These are phyloP conservation scores for Excalfactoria chinensis DNA, from an alignment of 2,113 vertebrate species.

Conservation along the genomic window DNA sequence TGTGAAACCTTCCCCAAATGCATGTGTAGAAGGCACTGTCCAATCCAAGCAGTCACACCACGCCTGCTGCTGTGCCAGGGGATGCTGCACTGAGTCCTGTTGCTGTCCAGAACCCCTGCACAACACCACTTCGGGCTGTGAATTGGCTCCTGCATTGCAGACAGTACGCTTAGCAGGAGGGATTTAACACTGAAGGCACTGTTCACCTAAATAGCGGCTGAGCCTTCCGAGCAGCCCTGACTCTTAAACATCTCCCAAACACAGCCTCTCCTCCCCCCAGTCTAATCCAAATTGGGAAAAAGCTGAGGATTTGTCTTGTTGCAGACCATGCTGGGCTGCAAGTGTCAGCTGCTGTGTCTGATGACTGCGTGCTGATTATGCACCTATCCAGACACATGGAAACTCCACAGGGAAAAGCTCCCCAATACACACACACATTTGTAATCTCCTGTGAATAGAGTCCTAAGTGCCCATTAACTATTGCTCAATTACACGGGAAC, in stretches of 20 bases:
- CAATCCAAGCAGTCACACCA: neutral
- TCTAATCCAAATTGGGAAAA: neutral
- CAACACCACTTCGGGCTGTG: neutral
- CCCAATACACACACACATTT: conserved; percentile 51
- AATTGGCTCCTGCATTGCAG: conserved; percentile 7
- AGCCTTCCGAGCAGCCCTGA: neutral
- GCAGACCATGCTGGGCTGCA: conserved; percentile 18
- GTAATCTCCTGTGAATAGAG: conserved; percentile 73
- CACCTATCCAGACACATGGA: conserved; percentile 68
- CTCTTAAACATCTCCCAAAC: accelerated
- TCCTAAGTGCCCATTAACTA: conserved; percentile 71
- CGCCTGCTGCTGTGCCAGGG: neutral
- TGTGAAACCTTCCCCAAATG: neutral
- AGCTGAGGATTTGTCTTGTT: conserved; percentile 22
- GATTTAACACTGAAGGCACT: neutral
- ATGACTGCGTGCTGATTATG: conserved; percentile 67
- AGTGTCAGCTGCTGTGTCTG: conserved; percentile 71
- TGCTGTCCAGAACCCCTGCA: neutral
- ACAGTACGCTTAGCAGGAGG: neutral
- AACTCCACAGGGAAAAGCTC: conserved; percentile 63
- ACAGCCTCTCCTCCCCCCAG: neutral
- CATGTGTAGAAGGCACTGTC: neutral
- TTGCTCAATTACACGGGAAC: conserved; percentile 59
- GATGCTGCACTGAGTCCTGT: neutral
- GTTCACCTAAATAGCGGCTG: neutral